Evolutionary conservation across 2,888 invertebrate species (phyloP), one percentile per base, ranked within the genome.

Genomic region (Diplazon laetatorius): DNA sequence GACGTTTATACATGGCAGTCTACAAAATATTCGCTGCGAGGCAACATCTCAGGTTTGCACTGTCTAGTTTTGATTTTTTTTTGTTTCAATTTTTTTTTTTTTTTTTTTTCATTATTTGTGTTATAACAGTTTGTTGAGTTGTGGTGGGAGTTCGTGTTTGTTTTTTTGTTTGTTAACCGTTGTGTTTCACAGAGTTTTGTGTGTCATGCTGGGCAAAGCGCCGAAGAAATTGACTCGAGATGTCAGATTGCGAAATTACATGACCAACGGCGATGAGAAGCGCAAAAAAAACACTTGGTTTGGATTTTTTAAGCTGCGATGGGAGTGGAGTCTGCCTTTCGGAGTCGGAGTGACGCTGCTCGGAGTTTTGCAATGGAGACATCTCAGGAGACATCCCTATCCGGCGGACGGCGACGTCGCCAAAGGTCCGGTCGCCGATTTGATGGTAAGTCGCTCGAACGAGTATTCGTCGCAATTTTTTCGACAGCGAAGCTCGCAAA

Each of bases 341-440:
- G 89, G 88, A 44, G 69, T 88, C 6, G 87, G 89, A 2, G 65
- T 89, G 12, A 87, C 89, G 0, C 76, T 89, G n/a, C 80, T 88
- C 18, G 85, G 86, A 25, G 82, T 84, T 4, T 75, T 85, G 6
- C 89, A 89, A 55, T 88, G 86, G 87, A 85, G 83, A 77, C 81
- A 88, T 68, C 81, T 88, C 30, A 83, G 82, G 35, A 84, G 81
- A 72, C 77, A 88, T 83, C 83, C 86, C 2, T 82, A 88, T 80
- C 63, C 78, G 2, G 78, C 76, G 1, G 82, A 87, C 48, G 73
- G 69, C 30, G 74, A 63, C 1, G 76, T 70, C 3, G 72, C 69
- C 3, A 82, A 59, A 69, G 84, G 84, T 50, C 85, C 86, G 1
- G 81, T 86, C 5, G 82, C 80, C 16, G 85, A 85, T 78, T 78